These are phyloP conservation scores for Oscheius myriophilus DNA, from an alignment of 2,888 invertebrate genomes.

Conservation along the genomic window DNA sequence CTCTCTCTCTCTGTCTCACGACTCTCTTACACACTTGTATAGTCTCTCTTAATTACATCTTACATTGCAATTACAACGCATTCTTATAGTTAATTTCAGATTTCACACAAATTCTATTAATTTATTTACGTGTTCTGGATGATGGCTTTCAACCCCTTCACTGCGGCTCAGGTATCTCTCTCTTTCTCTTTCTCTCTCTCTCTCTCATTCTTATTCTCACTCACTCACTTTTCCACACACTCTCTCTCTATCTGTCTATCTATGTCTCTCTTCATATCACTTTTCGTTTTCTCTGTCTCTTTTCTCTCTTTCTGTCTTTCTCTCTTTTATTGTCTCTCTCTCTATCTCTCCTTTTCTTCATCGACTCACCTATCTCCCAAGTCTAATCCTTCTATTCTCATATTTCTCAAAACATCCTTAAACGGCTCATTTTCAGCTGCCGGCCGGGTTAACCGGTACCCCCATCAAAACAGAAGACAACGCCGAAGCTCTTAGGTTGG, in stretches of 20 bases:
- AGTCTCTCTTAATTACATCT: too few relatives aligned
- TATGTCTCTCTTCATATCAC: background rate
- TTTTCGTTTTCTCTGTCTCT: background rate
- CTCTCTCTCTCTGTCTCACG: constrained; percentile 5
- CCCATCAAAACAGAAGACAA: constrained; percentile 13
- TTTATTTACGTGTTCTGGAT: background rate
- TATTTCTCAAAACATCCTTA: background rate
- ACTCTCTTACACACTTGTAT: background rate
- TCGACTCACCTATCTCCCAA: background rate
- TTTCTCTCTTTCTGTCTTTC: constrained; percentile 10
- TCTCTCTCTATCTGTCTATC: too few relatives aligned
- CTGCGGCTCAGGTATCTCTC: constrained; percentile 9
- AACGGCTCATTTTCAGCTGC: constrained; percentile 1
- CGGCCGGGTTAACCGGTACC: background rate
- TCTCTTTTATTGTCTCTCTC: constrained; percentile 7
- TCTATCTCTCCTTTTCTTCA: constrained; percentile 8
- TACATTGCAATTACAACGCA: background rate
- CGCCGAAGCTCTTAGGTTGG: constrained; percentile 22
- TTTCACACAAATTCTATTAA: background rate
- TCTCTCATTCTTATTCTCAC: background rate
- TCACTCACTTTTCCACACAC: background rate
- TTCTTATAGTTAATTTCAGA: background rate
- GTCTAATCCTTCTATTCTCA: too few relatives aligned
- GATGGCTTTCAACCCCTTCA: constrained; percentile 19
- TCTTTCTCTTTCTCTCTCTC: background rate